Percentiles rank a stretch among this genome's conserved stretches.
These are phyloP conservation scores for Bombylius discolor DNA, from an alignment of 2,888 invertebrate genomes.

Conservation along the genomic window DNA sequence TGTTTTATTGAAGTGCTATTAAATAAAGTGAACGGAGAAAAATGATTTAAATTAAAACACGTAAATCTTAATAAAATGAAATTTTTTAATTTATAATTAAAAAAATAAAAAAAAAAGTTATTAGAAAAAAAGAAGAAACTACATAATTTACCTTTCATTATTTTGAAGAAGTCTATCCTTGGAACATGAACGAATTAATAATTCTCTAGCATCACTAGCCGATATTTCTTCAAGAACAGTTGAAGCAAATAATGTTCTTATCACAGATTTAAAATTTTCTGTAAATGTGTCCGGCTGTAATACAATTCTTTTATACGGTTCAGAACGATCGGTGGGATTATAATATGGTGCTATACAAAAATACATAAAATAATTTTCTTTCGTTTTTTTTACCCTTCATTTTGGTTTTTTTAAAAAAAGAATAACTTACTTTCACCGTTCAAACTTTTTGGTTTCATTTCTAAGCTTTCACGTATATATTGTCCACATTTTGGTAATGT, in stretches of 20 bases:
- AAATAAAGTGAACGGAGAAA: slow-evolving; percentile 7
- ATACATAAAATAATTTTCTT: slow-evolving; percentile 4
- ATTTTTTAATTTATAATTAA: background rate
- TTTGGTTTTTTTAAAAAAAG: too few species aligned
- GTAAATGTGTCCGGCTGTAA: slow-evolving; percentile 55
- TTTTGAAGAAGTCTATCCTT: slow-evolving; percentile 24
- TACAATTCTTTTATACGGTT: slow-evolving; percentile 61
- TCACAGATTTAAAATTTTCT: slow-evolving; percentile 50
- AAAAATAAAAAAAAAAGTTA: too few species aligned
- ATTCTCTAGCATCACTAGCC: slow-evolving; percentile 65
- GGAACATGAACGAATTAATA: slow-evolving; percentile 52
- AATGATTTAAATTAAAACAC: background rate
- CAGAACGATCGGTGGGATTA: slow-evolving; percentile 48
- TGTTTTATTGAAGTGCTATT: slow-evolving; percentile 34
- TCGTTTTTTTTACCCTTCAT: background rate
- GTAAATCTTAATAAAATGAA: background rate
- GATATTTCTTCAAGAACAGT: slow-evolving; percentile 56
- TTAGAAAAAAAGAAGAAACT: background rate
- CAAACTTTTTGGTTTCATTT: slow-evolving; percentile 41
- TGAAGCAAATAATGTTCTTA: slow-evolving; percentile 49
- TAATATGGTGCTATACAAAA: slow-evolving; percentile 42
- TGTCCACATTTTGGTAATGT: slow-evolving; percentile 54
- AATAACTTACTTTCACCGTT: slow-evolving; percentile 11
- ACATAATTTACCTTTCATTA: slow-evolving; percentile 18
- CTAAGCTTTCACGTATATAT: slow-evolving; percentile 53